These are phyloP conservation scores for Nannoperca australis DNA, from an alignment of 2,797 vertebrate genomes.

Conservation along the genomic window DNA sequence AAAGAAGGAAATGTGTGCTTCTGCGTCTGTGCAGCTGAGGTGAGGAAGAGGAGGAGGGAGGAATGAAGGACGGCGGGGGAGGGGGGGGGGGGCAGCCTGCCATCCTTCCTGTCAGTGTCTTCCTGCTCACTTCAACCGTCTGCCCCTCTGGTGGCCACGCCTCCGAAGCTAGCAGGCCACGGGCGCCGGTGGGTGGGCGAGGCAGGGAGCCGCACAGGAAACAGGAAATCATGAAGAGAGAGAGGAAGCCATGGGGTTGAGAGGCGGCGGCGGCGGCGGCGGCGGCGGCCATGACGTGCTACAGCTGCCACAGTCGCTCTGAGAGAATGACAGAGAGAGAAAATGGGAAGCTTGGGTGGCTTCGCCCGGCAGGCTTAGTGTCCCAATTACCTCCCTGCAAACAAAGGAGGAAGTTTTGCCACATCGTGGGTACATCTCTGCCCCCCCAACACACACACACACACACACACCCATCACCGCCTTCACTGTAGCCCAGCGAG, in stretches of 20 bases:
- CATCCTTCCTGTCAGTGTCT: slow-evolving; percentile 70
- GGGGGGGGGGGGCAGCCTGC: slow-evolving; percentile 53
- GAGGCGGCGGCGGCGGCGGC: slow-evolving; percentile 37
- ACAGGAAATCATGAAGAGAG: slow-evolving; percentile 69
- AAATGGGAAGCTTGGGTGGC: slow-evolving; percentile 55
- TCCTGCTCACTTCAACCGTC: slow-evolving; percentile 64
- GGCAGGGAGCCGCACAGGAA: slow-evolving; percentile 66
- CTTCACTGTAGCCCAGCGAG: slow-evolving; percentile 45
- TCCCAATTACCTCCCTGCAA: slow-evolving; percentile 80
- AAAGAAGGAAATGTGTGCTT: not conserved
- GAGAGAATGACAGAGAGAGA: slow-evolving; percentile 61
- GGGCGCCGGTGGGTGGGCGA: slow-evolving; percentile 57
- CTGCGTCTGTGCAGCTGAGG: slow-evolving; percentile 49
- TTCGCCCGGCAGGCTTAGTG: slow-evolving; percentile 59
- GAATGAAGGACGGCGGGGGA: slow-evolving; percentile 18
- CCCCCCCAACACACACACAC: slow-evolving; percentile 23
- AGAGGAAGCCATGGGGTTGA: slow-evolving; percentile 51
- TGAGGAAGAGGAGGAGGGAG: slow-evolving; percentile 49
- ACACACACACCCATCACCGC: slow-evolving; percentile 16
- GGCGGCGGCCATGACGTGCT: slow-evolving; percentile 57
- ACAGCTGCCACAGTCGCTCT: slow-evolving; percentile 63
- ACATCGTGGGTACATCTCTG: slow-evolving; percentile 59
- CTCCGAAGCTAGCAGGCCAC: slow-evolving; percentile 52
- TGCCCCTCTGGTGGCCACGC: slow-evolving; percentile 69
- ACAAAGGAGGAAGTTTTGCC: slow-evolving; percentile 80